phyloP scores from a whole-genome alignment of 35 echinoderm and acorn worm genomes.

The Diadema setosum region DNA sequence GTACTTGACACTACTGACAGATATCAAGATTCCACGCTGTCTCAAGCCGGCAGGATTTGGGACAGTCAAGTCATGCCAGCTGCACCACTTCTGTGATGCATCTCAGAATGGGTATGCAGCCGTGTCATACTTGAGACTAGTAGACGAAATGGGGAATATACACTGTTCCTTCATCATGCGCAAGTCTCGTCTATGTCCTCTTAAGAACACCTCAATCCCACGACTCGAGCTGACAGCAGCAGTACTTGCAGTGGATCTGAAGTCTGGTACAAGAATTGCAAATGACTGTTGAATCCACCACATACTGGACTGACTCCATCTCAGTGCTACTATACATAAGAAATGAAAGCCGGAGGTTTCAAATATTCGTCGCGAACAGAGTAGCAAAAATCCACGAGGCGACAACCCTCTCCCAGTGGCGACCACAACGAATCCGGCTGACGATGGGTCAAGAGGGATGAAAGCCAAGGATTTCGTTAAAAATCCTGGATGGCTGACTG shows the following conservation, averaged over 20 bases:
- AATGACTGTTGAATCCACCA: background rate
- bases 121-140: background rate
- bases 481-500: too few species aligned
- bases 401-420: too few species aligned
- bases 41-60: background rate
- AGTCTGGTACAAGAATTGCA: background rate
- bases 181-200: too few species aligned
- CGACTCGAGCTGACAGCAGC: conserved; percentile 44
- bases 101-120: conserved; percentile 32
- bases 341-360: too few species aligned
- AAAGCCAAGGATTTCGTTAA: too few species aligned
- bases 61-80: background rate
- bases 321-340: too few species aligned
- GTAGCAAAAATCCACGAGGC: too few species aligned
- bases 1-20: too few species aligned
- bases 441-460: too few species aligned
- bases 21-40: conserved; percentile 17
- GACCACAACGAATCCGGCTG: too few species aligned
- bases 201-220: conserved; percentile 24
- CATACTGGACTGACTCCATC: too few species aligned
- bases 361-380: too few species aligned
- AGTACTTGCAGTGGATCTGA: conserved; percentile 9
- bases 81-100: conserved; percentile 48
- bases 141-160: background rate
- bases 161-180: conserved; percentile 46